Percentiles rank a stretch among this genome's conserved stretches.
These are phyloP conservation scores for Anguilla anguilla DNA, from an alignment of 2,797 vertebrate species.

Conservation along the genomic window DNA sequence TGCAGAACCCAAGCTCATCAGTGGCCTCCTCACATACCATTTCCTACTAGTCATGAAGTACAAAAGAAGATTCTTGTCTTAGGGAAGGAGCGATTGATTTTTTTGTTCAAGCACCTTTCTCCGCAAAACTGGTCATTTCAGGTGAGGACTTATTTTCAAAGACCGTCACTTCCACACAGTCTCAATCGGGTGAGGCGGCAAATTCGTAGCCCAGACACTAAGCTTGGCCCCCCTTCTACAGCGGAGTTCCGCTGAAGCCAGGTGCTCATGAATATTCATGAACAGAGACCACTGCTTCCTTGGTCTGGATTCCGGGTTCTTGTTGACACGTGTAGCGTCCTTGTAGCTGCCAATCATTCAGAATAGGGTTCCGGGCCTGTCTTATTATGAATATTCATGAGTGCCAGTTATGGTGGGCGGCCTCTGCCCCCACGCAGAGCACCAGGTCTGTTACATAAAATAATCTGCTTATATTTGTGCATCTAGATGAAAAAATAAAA, in stretches of 20 bases:
- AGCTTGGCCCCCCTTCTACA: not conserved
- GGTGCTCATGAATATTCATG: slow-evolving; percentile 16
- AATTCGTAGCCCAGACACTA: not conserved
- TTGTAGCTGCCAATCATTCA: slow-evolving; percentile 1
- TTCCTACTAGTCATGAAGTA: slow-evolving; percentile 49
- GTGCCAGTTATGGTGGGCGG: not conserved
- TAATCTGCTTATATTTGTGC: not conserved
- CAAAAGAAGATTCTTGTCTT: slow-evolving; percentile 22
- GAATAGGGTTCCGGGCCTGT: not conserved
- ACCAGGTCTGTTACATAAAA: not conserved
- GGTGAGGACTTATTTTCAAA: slow-evolving; percentile 45
- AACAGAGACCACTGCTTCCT: slow-evolving; percentile 9
- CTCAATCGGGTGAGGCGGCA: not conserved
- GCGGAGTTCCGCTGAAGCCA: slow-evolving; percentile 9
- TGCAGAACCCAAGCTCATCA: not conserved
- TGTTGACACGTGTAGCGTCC: slow-evolving; percentile 4
- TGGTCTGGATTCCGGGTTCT: not conserved
- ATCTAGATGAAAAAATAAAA: not conserved
- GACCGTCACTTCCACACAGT: not conserved
- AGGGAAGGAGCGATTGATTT: slow-evolving; percentile 43
- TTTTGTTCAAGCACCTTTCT: slow-evolving; percentile 33
- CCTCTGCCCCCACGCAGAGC: not conserved
- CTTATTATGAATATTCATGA: slow-evolving; percentile 15
- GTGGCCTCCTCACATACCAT: slow-evolving; percentile 8
- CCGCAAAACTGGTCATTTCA: slow-evolving; percentile 40